Conservation (phyloP, 2,113 vertebrate genomes). For the Thamnaconus septentrionalis region DNA sequence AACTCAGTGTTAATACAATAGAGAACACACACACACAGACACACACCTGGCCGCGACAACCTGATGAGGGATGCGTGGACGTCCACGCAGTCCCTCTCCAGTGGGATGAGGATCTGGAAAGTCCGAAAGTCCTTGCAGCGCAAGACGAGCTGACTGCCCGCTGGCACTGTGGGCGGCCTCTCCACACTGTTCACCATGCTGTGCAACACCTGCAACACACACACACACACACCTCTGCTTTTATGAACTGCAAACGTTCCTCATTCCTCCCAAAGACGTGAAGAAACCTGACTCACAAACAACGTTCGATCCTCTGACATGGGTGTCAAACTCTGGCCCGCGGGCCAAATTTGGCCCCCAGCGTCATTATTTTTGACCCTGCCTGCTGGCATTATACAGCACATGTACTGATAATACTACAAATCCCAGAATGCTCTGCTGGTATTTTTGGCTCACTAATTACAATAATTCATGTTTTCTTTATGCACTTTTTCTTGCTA, state of each 20-base stretch:
- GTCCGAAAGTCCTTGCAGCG: slow-evolving; percentile 94
- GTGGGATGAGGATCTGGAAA: slow-evolving; percentile 85
- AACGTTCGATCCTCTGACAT: too few species aligned
- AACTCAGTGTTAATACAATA: background rate
- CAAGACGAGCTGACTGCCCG: slow-evolving; percentile 87
- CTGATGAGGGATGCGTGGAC: slow-evolving; percentile 86
- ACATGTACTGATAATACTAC: too few species aligned
- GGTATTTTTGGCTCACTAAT: too few species aligned
- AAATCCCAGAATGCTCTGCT: too few species aligned
- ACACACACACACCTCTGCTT: background rate
- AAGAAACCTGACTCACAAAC: background rate
- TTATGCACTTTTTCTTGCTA: too few species aligned
- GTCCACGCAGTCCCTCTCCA: slow-evolving; percentile 89
- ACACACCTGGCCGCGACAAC: slow-evolving; percentile 88
- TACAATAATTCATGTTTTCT: too few species aligned
- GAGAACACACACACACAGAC: slow-evolving; percentile 62
- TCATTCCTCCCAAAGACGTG: background rate
- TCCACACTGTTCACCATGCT: slow-evolving; percentile 90
- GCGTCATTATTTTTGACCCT: too few species aligned
- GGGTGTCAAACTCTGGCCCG: too few species aligned
- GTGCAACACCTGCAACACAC: slow-evolving; percentile 84
- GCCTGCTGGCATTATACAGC: too few species aligned
- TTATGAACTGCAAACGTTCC: background rate
- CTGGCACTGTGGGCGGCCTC: slow-evolving; percentile 81
- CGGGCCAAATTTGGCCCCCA: too few species aligned